Percentiles rank a stretch among this genome's conserved stretches.
Conservation (phyloP, 2,113 vertebrate genomes). For the Colaptes auratus region DNA sequence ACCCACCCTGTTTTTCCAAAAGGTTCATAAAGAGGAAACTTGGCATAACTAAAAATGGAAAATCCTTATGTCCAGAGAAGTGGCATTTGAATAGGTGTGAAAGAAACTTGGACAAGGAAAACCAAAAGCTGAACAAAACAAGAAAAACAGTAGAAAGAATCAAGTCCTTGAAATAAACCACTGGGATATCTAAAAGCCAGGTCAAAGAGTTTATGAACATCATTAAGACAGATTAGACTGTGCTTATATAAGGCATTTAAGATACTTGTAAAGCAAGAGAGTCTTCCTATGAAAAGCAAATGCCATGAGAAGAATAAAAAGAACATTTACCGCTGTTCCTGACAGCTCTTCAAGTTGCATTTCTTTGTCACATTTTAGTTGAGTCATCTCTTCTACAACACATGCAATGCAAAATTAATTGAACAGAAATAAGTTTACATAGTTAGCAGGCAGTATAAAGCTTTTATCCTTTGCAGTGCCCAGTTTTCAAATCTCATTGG, state of each 20-base stretch:
- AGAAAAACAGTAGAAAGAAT: neutral
- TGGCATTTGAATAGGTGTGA: neutral
- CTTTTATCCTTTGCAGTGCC: neutral
- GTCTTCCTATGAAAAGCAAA: constrained; percentile 4
- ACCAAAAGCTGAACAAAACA: neutral
- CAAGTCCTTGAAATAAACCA: neutral
- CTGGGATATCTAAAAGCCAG: neutral
- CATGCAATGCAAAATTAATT: constrained; percentile 24
- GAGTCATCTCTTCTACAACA: constrained; percentile 78
- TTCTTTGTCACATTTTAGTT: constrained; percentile 79
- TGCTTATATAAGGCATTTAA: neutral
- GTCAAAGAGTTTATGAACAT: neutral
- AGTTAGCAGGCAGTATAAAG: neutral
- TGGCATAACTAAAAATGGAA: neutral
- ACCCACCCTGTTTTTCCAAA: neutral
- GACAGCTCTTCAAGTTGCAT: constrained; percentile 80
- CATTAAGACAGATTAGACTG: neutral
- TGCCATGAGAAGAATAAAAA: constrained; percentile 1
- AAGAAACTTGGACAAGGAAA: neutral
- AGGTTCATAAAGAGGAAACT: neutral
- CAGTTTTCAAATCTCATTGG: neutral
- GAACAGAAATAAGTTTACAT: neutral
- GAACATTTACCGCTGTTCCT: constrained; percentile 78
- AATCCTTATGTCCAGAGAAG: neutral
- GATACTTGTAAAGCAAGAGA: neutral